phyloP scores from a whole-genome alignment of 2,888 invertebrate species.

The Drepanosiphum platanoidis region DNA sequence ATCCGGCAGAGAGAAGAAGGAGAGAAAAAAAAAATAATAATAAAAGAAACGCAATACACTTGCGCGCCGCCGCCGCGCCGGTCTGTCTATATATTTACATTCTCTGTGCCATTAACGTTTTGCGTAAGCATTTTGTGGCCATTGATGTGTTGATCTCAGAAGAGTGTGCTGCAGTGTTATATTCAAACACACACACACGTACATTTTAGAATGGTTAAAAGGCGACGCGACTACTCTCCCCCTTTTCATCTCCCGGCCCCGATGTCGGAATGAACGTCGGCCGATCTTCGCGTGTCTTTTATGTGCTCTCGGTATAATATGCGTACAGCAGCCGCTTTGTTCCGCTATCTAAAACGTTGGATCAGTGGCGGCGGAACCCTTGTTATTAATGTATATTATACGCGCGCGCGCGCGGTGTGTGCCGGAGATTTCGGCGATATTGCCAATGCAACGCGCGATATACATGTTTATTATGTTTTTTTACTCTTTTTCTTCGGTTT shows the following conservation, averaged over 20 bases:
- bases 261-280: neutral
- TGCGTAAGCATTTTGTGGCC: constrained; percentile 48
- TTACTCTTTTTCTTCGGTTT: neutral
- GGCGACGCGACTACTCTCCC: constrained; percentile 3
- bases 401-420: neutral
- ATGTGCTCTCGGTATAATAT: neutral
- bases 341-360: constrained; percentile 61
- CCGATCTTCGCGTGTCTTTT: constrained; percentile 47
- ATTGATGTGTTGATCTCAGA: constrained; percentile 50
- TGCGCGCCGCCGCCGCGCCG: too few relatives aligned
- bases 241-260: too few relatives aligned
- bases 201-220: constrained; percentile 21
- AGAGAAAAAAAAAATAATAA: neutral
- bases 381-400: constrained; percentile 53
- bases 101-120: constrained; percentile 52
- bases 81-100: neutral
- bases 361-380: constrained; percentile 48
- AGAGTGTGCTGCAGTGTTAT: constrained; percentile 11
- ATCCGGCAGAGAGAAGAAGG: neutral
- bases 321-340: constrained; percentile 18
- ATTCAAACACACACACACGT: neutral
- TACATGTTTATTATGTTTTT: constrained; percentile 39
- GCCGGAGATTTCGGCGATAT: constrained; percentile 55
- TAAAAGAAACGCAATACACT: too few relatives aligned
- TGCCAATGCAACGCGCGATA: constrained; percentile 49